Evolutionary conservation across 2,888 invertebrate genomes (phyloP).

Genomic region (Neocrepidodera transversa): DNA sequence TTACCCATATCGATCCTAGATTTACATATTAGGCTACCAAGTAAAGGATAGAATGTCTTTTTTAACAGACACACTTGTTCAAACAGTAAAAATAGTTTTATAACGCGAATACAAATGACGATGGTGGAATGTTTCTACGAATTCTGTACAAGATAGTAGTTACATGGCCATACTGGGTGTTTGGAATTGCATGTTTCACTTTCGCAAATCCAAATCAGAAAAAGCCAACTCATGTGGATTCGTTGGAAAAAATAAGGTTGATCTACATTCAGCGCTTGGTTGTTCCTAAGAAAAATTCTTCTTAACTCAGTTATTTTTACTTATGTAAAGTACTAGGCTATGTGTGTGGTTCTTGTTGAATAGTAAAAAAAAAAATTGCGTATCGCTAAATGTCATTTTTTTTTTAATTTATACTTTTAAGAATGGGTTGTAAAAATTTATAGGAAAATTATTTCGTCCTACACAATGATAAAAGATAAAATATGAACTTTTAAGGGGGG

Average conservation of each 20-base stretch:
- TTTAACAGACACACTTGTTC: conserved; percentile 28
- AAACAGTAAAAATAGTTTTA: conserved; percentile 38
- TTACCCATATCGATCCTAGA: too few species aligned
- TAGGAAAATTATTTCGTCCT: too few species aligned
- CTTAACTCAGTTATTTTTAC: not conserved
- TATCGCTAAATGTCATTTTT: too few species aligned
- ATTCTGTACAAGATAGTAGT: conserved; percentile 30
- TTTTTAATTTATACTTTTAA: too few species aligned
- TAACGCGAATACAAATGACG: conserved; percentile 36
- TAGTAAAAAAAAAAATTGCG: too few species aligned
- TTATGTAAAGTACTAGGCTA: not conserved
- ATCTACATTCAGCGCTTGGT: conserved; percentile 37
- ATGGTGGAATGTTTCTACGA: conserved; percentile 43
- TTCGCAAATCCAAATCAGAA: conserved; percentile 34
- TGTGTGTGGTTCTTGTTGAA: too few species aligned
- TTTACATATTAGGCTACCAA: conserved; percentile 31
- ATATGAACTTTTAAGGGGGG: too few species aligned
- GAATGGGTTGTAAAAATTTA: too few species aligned
- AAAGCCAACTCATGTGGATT: conserved; percentile 21
- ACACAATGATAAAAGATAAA: too few species aligned
- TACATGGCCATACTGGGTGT: conserved; percentile 41
- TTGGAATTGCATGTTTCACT: conserved; percentile 42
- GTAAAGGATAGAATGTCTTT: conserved; percentile 39
- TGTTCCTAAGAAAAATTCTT: conserved; percentile 20
- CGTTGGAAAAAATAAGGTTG: conserved; percentile 27